These are phyloP conservation scores for Sebastes hubbsi DNA, from an alignment of 2,797 vertebrate species.

Conservation along the genomic window DNA sequence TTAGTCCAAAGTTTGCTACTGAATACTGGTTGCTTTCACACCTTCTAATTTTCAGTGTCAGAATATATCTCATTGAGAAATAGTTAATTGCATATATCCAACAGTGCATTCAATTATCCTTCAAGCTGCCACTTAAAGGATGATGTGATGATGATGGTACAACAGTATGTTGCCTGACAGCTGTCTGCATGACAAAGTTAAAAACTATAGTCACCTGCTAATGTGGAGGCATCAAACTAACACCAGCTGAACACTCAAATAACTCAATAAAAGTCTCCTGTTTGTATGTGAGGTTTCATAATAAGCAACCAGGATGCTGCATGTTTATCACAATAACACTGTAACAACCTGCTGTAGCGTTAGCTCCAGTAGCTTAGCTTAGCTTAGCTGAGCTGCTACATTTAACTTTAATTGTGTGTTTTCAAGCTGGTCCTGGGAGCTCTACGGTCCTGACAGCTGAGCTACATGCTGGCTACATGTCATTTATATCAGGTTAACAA, in stretches of 20 bases:
- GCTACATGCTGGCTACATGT: accelerated
- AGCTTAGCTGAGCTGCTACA: conserved; percentile 5
- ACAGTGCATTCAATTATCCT: neutral
- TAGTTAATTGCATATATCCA: neutral
- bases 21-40: neutral
- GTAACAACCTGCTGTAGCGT: neutral
- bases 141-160: neutral
- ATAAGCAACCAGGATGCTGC: neutral
- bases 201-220: neutral
- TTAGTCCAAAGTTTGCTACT: neutral
- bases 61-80: neutral
- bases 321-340: neutral
- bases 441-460: neutral
- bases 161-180: neutral
- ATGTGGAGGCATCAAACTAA: neutral
- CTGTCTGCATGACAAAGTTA: neutral
- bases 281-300: neutral
- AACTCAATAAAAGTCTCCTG: neutral
- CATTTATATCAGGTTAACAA: neutral
- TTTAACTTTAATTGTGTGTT: conserved; percentile 13
- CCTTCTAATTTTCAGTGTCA: neutral
- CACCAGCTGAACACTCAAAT: neutral
- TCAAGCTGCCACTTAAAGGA: neutral
- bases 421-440: neutral
- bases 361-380: neutral